phyloP scores from a whole-genome alignment of 2,113 vertebrate genomes.

The Callipepla californica region DNA sequence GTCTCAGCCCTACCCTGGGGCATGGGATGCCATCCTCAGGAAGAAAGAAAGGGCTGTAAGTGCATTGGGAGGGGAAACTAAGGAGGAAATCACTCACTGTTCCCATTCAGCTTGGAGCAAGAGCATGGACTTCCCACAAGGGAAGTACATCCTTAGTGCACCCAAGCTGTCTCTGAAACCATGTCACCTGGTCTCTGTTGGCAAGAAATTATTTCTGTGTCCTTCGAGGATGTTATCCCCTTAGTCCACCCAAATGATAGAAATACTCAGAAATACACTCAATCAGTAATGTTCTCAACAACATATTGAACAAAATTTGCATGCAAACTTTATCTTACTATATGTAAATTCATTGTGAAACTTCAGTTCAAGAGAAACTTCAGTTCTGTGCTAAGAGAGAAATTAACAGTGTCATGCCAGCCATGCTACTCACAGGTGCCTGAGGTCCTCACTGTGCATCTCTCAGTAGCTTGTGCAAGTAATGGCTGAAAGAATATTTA shows the following conservation, averaged over 20 bases:
- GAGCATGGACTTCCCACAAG: rapidly evolving
- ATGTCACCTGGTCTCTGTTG: background rate
- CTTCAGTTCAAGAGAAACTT: background rate
- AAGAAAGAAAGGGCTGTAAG: background rate
- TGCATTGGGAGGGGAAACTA: rapidly evolving
- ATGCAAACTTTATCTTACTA: background rate
- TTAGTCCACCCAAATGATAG: background rate
- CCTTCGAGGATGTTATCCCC: background rate
- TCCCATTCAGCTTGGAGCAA: rapidly evolving
- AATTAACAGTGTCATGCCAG: rapidly evolving
- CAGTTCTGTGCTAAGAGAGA: background rate
- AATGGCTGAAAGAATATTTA: background rate
- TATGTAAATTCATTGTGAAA: slow-evolving; percentile 12
- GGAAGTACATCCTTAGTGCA: background rate
- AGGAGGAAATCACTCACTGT: background rate
- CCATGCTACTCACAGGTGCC: rapidly evolving
- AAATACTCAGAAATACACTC: background rate
- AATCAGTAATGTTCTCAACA: background rate
- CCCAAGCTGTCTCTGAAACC: background rate
- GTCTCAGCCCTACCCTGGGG: background rate
- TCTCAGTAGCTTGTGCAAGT: background rate
- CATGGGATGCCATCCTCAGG: background rate
- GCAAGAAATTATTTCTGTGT: background rate
- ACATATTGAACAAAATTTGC: background rate
- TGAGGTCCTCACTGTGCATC: rapidly evolving